Evolutionary conservation across 2,888 invertebrate genomes (phyloP).

Genomic region (Drosophila longiperda): DNA sequence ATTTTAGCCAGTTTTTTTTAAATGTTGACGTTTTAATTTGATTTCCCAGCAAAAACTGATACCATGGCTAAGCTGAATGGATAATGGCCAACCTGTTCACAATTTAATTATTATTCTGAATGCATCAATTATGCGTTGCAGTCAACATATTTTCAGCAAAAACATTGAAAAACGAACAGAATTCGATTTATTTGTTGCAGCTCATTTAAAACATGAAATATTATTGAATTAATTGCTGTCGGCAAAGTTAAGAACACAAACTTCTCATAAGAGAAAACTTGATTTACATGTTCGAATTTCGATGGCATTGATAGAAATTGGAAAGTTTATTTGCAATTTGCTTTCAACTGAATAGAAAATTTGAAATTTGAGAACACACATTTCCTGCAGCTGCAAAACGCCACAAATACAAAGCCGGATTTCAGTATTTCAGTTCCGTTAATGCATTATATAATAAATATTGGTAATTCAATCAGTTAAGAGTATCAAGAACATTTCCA

Average conservation of each 20-base stretch:
- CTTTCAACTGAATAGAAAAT: not conserved
- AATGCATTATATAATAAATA: not conserved
- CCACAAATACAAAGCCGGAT: not conserved
- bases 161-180: not conserved
- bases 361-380: not conserved
- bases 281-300: not conserved
- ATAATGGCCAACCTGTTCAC: not conserved
- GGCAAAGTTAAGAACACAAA: not conserved
- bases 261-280: not conserved
- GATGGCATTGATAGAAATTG: not conserved
- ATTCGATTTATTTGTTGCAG: not conserved
- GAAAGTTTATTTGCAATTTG: not conserved
- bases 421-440: not conserved
- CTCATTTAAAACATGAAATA: not conserved
- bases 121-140: not conserved
- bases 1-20: slow-evolving; percentile 38
- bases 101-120: slow-evolving; percentile 1
- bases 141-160: not conserved
- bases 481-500: not conserved
- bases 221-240: not conserved
- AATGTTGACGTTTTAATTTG: slow-evolving; percentile 34
- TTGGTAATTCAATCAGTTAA: not conserved
- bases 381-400: not conserved
- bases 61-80: not conserved
- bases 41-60: slow-evolving; percentile 25